Percentiles rank a stretch among this genome's conserved stretches.
These are phyloP conservation scores for Sphaerophoria taeniata DNA, from an alignment of 2,888 invertebrate species.

Conservation along the genomic window DNA sequence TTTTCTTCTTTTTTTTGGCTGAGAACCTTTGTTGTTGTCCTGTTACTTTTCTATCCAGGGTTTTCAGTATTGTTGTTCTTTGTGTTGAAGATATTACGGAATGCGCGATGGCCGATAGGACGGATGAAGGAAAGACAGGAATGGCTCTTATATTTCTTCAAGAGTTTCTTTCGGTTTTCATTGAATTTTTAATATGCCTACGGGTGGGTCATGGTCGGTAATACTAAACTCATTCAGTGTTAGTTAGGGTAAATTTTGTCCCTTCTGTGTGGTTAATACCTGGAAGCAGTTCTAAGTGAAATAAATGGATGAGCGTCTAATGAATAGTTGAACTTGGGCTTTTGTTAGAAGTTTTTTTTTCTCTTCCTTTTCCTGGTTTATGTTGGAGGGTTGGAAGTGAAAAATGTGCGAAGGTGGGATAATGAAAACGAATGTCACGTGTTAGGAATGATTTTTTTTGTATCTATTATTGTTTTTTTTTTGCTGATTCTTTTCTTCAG, in stretches of 20 bases:
- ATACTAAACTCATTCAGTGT: constrained; percentile 48
- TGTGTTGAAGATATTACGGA: constrained; percentile 13
- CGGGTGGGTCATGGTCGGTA: constrained; percentile 64
- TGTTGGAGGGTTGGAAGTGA: not conserved
- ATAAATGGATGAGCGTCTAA: constrained; percentile 65
- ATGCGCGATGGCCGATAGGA: not conserved
- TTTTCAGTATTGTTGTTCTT: constrained; percentile 33
- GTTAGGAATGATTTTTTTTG: constrained; percentile 20
- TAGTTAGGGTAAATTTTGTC: constrained; percentile 35
- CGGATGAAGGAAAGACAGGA: not conserved
- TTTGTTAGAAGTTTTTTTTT: constrained; percentile 43
- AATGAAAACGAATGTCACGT: constrained; percentile 55
- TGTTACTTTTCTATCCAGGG: constrained; percentile 23
- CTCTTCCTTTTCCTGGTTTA: constrained; percentile 12
- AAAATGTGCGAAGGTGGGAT: constrained; percentile 18
- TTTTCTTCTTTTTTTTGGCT: constrained; percentile 19
- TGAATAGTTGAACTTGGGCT: constrained; percentile 70
- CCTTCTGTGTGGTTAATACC: constrained; percentile 63
- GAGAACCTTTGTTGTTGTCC: not conserved
- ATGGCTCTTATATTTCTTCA: not conserved
- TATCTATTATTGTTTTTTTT: not conserved
- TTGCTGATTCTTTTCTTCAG: not conserved
- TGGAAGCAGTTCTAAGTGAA: constrained; percentile 60
- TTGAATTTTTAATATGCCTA: constrained; percentile 73
- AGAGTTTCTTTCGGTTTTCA: constrained; percentile 40